Base-by-base conservation (phyloP, 2,888 invertebrate genomes). In the Neoascia interrupta region DNA sequence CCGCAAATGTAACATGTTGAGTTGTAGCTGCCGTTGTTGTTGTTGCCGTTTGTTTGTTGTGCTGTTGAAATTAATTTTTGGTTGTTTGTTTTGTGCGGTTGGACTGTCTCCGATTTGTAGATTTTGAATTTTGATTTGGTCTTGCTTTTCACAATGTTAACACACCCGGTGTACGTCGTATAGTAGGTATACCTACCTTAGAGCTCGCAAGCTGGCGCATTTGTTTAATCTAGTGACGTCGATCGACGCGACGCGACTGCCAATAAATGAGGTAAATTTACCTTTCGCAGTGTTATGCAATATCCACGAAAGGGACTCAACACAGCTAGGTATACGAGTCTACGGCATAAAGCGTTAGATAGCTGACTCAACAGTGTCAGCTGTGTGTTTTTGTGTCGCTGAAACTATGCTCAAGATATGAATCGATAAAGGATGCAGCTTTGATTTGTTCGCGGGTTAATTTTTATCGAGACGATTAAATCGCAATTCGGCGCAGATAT, bases 71-170 rank as follows among this genome's bases (percentile, higher is more conserved):
- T n/a, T n/a, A n/a, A n/a, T n/a, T n/a, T n/a, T n/a, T n/a, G n/a
- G n/a, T n/a, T n/a, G n/a, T n/a, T n/a, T n/a, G n/a, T n/a, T n/a
- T n/a, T n/a, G n/a, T n/a, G n/a, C 47, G 64, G 8, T 6, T 31
- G 31, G n/a, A 63, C 69, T 76, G 70, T 76, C 70, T 76, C 60
- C 60, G 72, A 76, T 60, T 76, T 72, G 70, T 76, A 76, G 76
- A 76, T 76, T 76, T 76, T 72, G 72, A 72, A 72, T 76, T 76
- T 76, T 70, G 76, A 76, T 76, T 76, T 72, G 76, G 72, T 54
- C n/a, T 54, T 16, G 54, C 56, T 69, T 75, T 75, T 69, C 43
- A 18, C 39, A 61, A 37, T 75, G 75, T 72, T 64, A 76, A 72
- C n/a, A n/a, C 76, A 76, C 76, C 72, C 72, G 70, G 70, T 66